Base-by-base conservation (phyloP, 2,888 invertebrate genomes). In the Melolontha melolontha region DNA sequence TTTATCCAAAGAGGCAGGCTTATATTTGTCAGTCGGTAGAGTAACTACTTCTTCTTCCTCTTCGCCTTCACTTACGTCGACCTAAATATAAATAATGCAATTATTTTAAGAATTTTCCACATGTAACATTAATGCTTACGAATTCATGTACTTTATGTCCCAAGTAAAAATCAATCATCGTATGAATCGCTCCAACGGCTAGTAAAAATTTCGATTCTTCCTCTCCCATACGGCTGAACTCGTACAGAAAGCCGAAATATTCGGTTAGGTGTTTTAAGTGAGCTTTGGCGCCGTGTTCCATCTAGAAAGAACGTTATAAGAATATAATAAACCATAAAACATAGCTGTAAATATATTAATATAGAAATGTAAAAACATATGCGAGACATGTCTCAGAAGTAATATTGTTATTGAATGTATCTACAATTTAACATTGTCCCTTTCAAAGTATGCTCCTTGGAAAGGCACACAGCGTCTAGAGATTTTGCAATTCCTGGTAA, bases 151-250 rank as follows among this genome's bases (percentile, higher is more conserved):
- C 86, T 76, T 91, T 94, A 76, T 95, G 93, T 14, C 95, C 95
- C 64, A 97, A 86, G 85, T 97, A 97, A 84, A 97, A 97, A 81
- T 93, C 92, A 51, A 96, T 92, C 89, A 97, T 94, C 66, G 91
- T 92, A 68, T 94, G 91, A 72, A 97, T 96, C 40, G 96, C 93
- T 79, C 94, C 93, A 66, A 94, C 91, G 27, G 93, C 89, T 72
- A 96, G 86, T 77, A 97, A 85, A 84, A 97, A 97, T 80, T 91
- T 89, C 29, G 94, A 92, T 81, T 97, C 97, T 76, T 95, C 95
- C 72, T 96, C 96, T 0, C 97, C 96, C 94, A 96, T 94, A 81
- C 96, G 93, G 75, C 96, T 95, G 83, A 97, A 97, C 82, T 97
- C 97, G 80, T 95, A 92, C 71, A 97, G 85, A 76, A 97, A 89